Conservation (phyloP, 2,113 vertebrate genomes). For the Thymallus thymallus region DNA sequence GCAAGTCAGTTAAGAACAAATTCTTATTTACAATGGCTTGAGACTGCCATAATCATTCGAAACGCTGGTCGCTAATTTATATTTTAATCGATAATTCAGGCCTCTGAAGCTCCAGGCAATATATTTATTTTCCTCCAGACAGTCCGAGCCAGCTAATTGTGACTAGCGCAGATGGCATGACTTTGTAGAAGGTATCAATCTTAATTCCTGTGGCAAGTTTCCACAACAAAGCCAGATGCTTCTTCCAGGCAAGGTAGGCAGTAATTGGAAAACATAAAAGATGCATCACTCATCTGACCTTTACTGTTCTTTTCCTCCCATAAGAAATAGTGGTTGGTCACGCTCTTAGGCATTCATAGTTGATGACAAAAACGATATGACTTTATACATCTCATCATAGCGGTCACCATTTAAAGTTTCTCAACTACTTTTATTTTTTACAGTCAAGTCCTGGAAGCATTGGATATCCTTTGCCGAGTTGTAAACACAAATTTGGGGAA, state of each 20-base stretch:
- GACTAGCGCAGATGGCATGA: slow-evolving; percentile 50
- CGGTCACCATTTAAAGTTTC: background rate
- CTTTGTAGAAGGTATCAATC: slow-evolving; percentile 55
- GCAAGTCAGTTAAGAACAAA: too few species aligned
- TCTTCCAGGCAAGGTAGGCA: slow-evolving; percentile 33
- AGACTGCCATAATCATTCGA: slow-evolving; percentile 17
- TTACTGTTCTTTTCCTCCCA: slow-evolving; percentile 22
- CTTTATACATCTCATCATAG: background rate
- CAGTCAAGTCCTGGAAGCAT: too few species aligned
- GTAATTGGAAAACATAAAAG: slow-evolving; percentile 48
- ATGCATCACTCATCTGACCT: slow-evolving; percentile 35
- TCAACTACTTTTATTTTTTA: background rate
- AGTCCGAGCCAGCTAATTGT: slow-evolving; percentile 40
- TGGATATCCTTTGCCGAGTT: background rate
- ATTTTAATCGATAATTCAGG: slow-evolving; percentile 29
- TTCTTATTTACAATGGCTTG: slow-evolving; percentile 41
- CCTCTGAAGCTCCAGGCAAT: slow-evolving; percentile 29
- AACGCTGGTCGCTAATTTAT: slow-evolving; percentile 24
- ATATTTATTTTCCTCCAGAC: slow-evolving; percentile 40
- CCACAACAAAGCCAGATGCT: slow-evolving; percentile 57
- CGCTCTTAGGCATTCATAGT: slow-evolving; percentile 2
- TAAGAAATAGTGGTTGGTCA: slow-evolving; percentile 8
- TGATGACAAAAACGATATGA: background rate
- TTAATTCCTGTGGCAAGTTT: slow-evolving; percentile 48
- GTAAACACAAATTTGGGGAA: background rate